A percentile compares a stretch with the other conserved stretches of the same genome.
phyloP scores from a whole-genome alignment of 2,888 invertebrate genomes.

The Sacculina carcini region DNA sequence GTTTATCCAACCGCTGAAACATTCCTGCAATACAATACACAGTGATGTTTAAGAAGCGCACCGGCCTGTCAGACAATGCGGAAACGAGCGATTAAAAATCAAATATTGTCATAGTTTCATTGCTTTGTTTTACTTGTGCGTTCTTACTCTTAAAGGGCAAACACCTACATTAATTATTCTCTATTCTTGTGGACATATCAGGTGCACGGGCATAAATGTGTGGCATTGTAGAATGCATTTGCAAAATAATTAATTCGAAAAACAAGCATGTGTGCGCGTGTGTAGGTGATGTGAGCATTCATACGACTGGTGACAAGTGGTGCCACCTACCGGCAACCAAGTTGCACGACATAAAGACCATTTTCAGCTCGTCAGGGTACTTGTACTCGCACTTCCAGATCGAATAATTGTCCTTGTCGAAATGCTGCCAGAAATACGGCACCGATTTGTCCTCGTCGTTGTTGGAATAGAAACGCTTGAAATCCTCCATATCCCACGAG shows the following conservation, averaged over 20 bases:
- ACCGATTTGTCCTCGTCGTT: slow-evolving; percentile 76
- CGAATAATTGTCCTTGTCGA: slow-evolving; percentile 82
- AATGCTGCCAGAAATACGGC: slow-evolving; percentile 95
- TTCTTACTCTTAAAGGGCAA: too few relatives aligned
- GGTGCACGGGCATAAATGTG: too few relatives aligned
- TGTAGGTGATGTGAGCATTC: neutral
- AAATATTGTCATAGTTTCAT: too few relatives aligned
- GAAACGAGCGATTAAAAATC: too few relatives aligned
- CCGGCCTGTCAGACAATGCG: too few relatives aligned
- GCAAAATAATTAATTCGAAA: too few relatives aligned
- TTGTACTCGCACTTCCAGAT: slow-evolving; percentile 96
- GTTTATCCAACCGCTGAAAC: slow-evolving; percentile 92
- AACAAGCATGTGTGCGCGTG: too few relatives aligned
- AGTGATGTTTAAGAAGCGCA: neutral
- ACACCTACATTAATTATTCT: too few relatives aligned
- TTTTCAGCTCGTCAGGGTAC: slow-evolving; percentile 66
- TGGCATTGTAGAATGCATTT: too few relatives aligned
- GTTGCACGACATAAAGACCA: slow-evolving; percentile 95
- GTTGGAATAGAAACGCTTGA: slow-evolving; percentile 90
- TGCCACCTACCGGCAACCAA: slow-evolving; percentile 56
- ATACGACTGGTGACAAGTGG: too few relatives aligned
- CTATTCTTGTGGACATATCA: too few relatives aligned
- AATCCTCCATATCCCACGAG: slow-evolving; percentile 83
- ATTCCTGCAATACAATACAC: slow-evolving; percentile 39
- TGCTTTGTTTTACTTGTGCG: too few relatives aligned